Base-by-base conservation (phyloP, 2,888 invertebrate genomes). In the Nemapogon koenigi region DNA sequence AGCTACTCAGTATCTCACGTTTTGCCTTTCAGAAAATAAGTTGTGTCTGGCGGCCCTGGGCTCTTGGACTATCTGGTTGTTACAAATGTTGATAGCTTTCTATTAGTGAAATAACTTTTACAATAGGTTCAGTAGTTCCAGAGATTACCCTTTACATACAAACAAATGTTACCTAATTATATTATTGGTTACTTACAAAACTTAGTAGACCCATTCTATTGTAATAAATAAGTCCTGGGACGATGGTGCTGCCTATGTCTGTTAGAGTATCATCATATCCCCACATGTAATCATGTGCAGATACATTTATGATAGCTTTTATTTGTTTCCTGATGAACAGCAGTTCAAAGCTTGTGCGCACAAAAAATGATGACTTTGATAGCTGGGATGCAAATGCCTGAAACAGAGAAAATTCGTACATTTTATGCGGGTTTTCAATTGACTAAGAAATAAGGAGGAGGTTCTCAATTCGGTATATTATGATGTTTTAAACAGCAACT, bases 211-310 rank as follows among this genome's bases (percentile, higher is more conserved):
- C 90, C 50, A 90, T 87, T 48, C 78, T 82, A n/a, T 76, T 64
- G 53, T 88, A 89, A 49, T 86, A 81, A 26, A 89, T 84, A 62
- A 86, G 83, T 41, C 69, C 79, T 1, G 89, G 88, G 19, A 89
- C 52, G 38, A 86, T 63, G 30, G 72, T 80, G 44, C 85, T 81
- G 1, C 87, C 89, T 37, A 89, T 59, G n/a, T 72, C 65, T 25
- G 94, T 84, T 29, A 94, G 55, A 0, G 82, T 78, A 53, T 94
- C 92, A 2, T 90, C 83, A 57, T 91, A 92, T 0, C 93, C 93
- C 90, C 91, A 92, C 10, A 93, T 65, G 53, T 86, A 89, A 17
- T 91, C 87, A 40, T 89, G 66, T 0, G 87, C 86, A 0, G 83
- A 79, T 22, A 88, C 54, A 16, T 81, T 80, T 11, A 89, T 57